These are phyloP conservation scores for Labia minor DNA, from an alignment of 2,888 invertebrate genomes.

Conservation along the genomic window DNA sequence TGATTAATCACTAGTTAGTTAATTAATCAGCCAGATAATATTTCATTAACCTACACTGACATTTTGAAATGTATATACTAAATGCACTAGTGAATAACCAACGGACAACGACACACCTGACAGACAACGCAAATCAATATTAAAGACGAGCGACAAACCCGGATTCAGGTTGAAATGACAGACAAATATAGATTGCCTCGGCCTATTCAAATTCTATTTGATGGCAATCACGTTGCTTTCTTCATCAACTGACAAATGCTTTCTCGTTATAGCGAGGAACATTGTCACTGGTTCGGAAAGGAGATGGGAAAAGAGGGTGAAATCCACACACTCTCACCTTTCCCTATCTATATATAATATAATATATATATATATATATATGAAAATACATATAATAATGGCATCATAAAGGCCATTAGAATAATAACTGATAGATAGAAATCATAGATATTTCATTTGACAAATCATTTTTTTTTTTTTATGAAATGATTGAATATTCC, in stretches of 20 bases:
- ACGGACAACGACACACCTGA: not conserved
- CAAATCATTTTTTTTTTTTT: not conserved
- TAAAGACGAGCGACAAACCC: not conserved
- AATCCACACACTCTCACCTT: no score
- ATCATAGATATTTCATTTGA: not conserved
- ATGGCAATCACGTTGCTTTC: not conserved
- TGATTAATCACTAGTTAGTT: not conserved
- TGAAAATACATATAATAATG: no score
- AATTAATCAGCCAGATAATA: not conserved
- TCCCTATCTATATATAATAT: no score
- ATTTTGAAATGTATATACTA: not conserved
- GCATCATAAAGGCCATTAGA: no score
- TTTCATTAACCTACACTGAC: conserved; percentile 4
- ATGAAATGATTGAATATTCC: conserved; percentile 1
- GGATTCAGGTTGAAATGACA: not conserved
- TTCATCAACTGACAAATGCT: not conserved
- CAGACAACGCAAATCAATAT: not conserved
- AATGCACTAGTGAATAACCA: not conserved
- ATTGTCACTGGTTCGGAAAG: no score
- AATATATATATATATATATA: no score
- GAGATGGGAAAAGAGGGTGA: no score
- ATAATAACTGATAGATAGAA: not conserved
- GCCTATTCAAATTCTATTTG: not conserved
- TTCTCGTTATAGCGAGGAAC: not conserved
- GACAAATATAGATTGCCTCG: not conserved